Base-by-base conservation (phyloP, 2,113 vertebrate species). In the Felis chaus region DNA sequence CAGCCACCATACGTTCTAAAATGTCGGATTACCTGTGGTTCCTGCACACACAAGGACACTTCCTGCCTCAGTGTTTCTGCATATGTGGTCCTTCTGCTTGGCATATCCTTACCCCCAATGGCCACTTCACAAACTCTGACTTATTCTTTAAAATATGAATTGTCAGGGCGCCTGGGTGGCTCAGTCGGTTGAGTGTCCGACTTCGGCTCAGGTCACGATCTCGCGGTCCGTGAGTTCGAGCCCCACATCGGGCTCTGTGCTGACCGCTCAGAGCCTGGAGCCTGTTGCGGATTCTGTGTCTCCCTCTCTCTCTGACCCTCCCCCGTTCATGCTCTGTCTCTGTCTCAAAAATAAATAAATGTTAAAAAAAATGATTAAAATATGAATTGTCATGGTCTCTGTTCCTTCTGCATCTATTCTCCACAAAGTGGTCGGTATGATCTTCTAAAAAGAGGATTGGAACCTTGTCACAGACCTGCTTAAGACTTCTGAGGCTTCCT, bases 221-320 rank as follows among this genome's bases (percentile, higher is more conserved):
- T 45, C 7, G 1, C 7, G 45, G 45, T 45, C 45, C 1, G 0
- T 0, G 7, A 45, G 41, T 8, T 45, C 41, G 7, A 45, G 41
- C 41, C 41, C 41, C 41, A 1, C 41, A 0, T 45, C 7, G 7
- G 41, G 41, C 41, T 45, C 41, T 45, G 41, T 45, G 41, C 41
- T 45, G 41, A 45, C 41, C 0, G 41, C 7, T 45, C 41, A 45
- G 41, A 45, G 41, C 41, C 41, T 45, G 41, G 41, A 45, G 41
- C 41, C 41, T 45, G 41, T 45, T 45, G 0, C 41, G 7, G 41
- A 45, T 45, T 8, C 41, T 45, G 41, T 45, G 41, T 45, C 7
- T 45, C 7, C 7, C 41, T 8, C 41, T 45, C 41, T 45, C 41
- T 45, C 41, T 45, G 41, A 8, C 41, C 41, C 41, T 45, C 7